Percentiles rank a stretch among this genome's conserved stretches.
These are phyloP conservation scores for Chelon auratus DNA, from an alignment of 2,797 vertebrate species.

Conservation along the genomic window DNA sequence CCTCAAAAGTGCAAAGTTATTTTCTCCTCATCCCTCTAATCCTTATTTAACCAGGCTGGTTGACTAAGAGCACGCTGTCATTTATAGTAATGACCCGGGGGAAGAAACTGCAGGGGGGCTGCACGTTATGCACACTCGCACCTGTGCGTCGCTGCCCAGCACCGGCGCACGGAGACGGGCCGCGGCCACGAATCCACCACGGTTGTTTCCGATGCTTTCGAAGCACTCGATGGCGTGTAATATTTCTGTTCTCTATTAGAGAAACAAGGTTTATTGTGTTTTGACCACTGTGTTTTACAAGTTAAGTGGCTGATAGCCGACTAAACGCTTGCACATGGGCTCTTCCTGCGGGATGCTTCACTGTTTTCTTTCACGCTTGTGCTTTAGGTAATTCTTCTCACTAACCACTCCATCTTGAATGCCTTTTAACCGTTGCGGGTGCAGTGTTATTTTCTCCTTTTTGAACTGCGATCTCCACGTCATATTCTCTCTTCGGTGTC, in stretches of 20 bases:
- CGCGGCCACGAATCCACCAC: too few species aligned
- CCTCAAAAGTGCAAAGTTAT: conserved; percentile 72
- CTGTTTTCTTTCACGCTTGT: not conserved
- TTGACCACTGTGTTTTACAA: not conserved
- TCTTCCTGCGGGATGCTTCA: not conserved
- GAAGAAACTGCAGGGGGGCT: conserved; percentile 44
- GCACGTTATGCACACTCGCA: conserved; percentile 37
- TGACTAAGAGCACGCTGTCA: conserved; percentile 68
- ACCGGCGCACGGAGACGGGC: too few species aligned
- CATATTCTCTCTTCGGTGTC: conserved; percentile 49
- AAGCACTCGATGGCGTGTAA: too few species aligned
- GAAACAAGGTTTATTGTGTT: not conserved
- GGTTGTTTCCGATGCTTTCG: too few species aligned
- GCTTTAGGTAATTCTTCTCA: not conserved
- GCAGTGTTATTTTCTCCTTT: conserved; percentile 16
- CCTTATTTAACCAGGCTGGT: conserved; percentile 73
- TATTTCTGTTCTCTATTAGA: too few species aligned
- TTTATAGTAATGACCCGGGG: conserved; percentile 68
- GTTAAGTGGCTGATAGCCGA: too few species aligned
- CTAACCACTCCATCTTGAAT: not conserved
- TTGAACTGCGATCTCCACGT: conserved; percentile 50
- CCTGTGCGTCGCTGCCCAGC: conserved; percentile 41
- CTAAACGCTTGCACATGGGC: not conserved
- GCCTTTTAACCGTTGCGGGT: conserved; percentile 25
- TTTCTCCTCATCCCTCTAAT: conserved; percentile 70